Evolutionary conservation across 1,140 invertebrate genomes (phyloP), one percentile per base, ranked within the genome.

Genomic region (Drosophila subpulchrella): DNA sequence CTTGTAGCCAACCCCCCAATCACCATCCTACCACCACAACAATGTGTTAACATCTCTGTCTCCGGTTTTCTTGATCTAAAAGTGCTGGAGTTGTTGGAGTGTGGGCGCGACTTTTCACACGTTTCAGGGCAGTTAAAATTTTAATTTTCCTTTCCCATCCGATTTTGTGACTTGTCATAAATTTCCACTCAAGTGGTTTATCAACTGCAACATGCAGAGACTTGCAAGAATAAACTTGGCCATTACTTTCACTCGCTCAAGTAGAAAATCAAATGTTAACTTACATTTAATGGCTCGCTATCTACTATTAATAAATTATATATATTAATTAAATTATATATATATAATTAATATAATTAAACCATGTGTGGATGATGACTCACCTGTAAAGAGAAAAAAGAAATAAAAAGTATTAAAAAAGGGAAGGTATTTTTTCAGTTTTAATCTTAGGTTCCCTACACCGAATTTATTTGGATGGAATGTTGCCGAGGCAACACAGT

Each of bases 151-250:
- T 63, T 48, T 55, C 51, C 46, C 66, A 57, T 63, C 77, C 54
- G 60, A 42, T 82, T 84, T 82, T 62, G 76, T 42, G 71, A 80
- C 80, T 59, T 41, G 81, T 62, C 75, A 82, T 82, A 84, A 82
- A 82, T 71, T 84, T 79, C 55, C 80, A 61, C 59, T 83, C 57
- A 79, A 81, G 78, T 77, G 78, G 67, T 59, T 81, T 81, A 81
- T 81, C 78, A 81, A 76, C 67, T 75, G 72, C 53, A 77, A 27
- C 27, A 53, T 38, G 32, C 57, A 6, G 32, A 17, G 24, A 30
- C 47, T 20, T 20, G 20, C 15, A n/a, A 20, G 2, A 24, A 12
- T 56, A 41, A 39, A 72, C 51, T 41, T 34, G 11, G 15, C 30
- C 27, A 57, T 68, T 71, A 80, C 72, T 84, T 85, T 81, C 60